Evolutionary conservation across 2,888 invertebrate genomes (phyloP), one percentile per base, ranked within the genome.

Genomic region (Pristionchus japonicus): DNA sequence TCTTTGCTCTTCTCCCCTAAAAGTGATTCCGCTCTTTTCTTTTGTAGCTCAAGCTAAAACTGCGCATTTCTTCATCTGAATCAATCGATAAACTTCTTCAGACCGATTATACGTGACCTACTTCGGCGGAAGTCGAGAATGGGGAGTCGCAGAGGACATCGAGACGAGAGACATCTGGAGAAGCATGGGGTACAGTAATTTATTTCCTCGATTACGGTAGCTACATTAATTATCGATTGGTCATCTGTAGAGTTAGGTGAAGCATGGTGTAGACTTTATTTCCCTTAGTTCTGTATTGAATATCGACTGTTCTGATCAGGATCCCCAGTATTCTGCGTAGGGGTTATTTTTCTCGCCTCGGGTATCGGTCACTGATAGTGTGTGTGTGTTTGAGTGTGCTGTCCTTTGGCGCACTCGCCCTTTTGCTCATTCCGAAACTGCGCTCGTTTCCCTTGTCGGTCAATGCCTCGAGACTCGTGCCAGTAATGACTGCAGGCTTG

Each of bases 91-190:
- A 34, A 34, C 43, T 43, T 49, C 17, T 97, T 96, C 96, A 86
- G 97, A 98, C 90, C 96, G 98, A 87, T 95, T 99, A 74, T 99
- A 99, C 96, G 98, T 99, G 0, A 98, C 99, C 3, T 99, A 99
- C 95, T 99, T 99, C 95, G 98, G 98, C 61, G 99, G 99, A 1
- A 96, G 97, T 95, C 94, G 96, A 90, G 96, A 96, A 91, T 95
- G 96, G 90, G 97, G 97, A 0, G 95, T 99, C 57, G 96, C 97
- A 92, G 97, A 98, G 27, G 99, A 99, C 95, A 95, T 96, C 49
- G 99, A 99, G 95, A 98, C 98, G 94, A 97, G 96, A 95, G 96
- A 97, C 92, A 96, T 96, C 88, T 97, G 97, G 97, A 94, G 96
- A 31, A 95, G 96, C 96, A 95, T 96, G 95, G 96, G 99, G 98